These are phyloP conservation scores for Ranitomeya variabilis DNA, from an alignment of 2,113 vertebrate genomes.

Conservation along the genomic window DNA sequence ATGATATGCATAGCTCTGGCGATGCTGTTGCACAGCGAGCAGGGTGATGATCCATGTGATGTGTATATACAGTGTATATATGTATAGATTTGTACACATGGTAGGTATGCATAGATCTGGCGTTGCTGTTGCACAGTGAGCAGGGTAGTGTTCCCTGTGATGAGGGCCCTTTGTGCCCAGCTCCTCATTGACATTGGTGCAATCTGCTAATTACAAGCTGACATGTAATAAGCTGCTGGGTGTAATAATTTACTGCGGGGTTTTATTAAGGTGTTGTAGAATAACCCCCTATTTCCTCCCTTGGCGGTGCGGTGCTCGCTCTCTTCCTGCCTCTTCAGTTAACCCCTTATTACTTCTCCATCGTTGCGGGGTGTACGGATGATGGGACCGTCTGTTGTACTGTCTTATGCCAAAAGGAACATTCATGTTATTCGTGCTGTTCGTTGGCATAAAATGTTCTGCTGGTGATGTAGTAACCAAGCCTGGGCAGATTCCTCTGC, in stretches of 20 bases:
- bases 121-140: too few relatives aligned
- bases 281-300: not conserved
- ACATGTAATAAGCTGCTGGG: not conserved
- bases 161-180: not conserved
- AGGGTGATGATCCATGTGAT: too few relatives aligned
- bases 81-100: too few relatives aligned
- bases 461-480: not conserved
- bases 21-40: too few relatives aligned
- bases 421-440: slow-evolving; percentile 11
- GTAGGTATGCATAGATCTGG: too few relatives aligned
- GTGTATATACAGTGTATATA: too few relatives aligned
- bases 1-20: too few relatives aligned
- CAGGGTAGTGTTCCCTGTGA: too few relatives aligned
- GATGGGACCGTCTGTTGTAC: not conserved
- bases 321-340: slow-evolving; percentile 14
- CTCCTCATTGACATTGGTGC: not conserved
- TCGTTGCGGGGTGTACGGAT: not conserved
- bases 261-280: not conserved
- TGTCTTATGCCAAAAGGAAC: slow-evolving; percentile 3
- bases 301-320: not conserved
- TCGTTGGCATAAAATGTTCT: not conserved
- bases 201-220: not conserved
- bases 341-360: slow-evolving; percentile 1
- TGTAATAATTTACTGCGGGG: not conserved
- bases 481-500: not conserved